Evolutionary conservation across 2,888 invertebrate genomes (phyloP).

Genomic region (Tetropium fuscum): DNA sequence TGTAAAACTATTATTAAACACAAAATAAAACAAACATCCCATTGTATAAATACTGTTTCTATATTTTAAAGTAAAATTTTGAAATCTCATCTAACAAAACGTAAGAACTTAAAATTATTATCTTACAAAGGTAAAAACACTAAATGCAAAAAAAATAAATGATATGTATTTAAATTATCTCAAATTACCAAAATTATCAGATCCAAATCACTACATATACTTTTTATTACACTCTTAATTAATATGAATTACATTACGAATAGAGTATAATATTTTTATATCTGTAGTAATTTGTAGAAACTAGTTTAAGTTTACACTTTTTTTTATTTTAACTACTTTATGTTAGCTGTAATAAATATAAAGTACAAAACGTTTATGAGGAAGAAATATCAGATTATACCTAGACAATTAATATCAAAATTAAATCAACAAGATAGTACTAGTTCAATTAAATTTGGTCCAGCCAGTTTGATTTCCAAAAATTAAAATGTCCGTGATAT

Average conservation of each 20-base stretch:
- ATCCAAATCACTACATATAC: constrained; percentile 18
- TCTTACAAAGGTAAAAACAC: constrained; percentile 28
- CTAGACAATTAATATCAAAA: neutral
- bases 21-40: constrained; percentile 28
- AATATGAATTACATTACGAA: neutral
- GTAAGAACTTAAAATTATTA: constrained; percentile 21
- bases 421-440: constrained; percentile 7
- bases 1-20: constrained; percentile 15
- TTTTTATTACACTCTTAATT: neutral
- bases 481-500: too few relatives aligned
- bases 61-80: constrained; percentile 28
- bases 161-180: constrained; percentile 26
- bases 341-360: constrained; percentile 8
- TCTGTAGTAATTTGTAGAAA: constrained; percentile 21
- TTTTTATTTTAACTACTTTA: constrained; percentile 1
- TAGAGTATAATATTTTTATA: neutral
- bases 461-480: too few relatives aligned
- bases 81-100: constrained; percentile 24
- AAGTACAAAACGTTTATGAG: constrained; percentile 17
- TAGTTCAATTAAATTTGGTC: neutral
- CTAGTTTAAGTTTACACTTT: constrained; percentile 9
- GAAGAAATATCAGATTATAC: constrained; percentile 23
- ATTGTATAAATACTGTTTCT: constrained; percentile 27
- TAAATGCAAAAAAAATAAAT: constrained; percentile 29
- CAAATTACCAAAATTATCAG: constrained; percentile 16